Conservation (phyloP, 2,113 vertebrate species). For the Pseudorhombus dupliciocellatus region DNA sequence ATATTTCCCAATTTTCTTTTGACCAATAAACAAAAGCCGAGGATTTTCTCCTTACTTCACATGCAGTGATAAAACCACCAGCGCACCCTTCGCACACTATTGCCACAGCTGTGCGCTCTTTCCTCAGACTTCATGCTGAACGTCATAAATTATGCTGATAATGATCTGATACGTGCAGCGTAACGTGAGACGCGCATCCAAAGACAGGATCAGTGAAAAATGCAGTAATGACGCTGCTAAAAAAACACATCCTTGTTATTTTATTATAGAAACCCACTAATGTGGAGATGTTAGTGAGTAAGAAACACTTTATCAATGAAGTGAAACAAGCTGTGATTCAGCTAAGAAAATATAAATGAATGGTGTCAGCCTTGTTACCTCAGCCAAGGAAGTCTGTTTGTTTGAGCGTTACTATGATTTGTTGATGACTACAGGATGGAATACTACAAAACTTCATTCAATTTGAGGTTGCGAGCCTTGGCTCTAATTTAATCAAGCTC, state of each 20-base stretch:
- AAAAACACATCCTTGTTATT: background rate
- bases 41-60: background rate
- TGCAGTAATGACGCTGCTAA: background rate
- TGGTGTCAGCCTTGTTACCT: too few relatives aligned
- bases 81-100: background rate
- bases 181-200: background rate
- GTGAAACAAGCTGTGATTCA: background rate
- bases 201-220: background rate
- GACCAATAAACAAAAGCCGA: background rate
- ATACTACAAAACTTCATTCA: too few relatives aligned
- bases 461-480: too few relatives aligned
- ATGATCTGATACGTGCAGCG: background rate
- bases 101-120: background rate
- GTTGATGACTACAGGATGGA: too few relatives aligned
- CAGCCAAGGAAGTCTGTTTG: too few relatives aligned
- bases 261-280: background rate
- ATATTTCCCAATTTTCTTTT: background rate
- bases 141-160: background rate
- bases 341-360: background rate
- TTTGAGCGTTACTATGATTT: too few relatives aligned
- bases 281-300: background rate
- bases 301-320: background rate
- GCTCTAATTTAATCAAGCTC: too few relatives aligned
- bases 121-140: background rate
- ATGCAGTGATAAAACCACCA: slow-evolving; percentile 16